Base-by-base conservation (phyloP, 2,888 invertebrate genomes). In the Sphaerophoria rueppellii region DNA sequence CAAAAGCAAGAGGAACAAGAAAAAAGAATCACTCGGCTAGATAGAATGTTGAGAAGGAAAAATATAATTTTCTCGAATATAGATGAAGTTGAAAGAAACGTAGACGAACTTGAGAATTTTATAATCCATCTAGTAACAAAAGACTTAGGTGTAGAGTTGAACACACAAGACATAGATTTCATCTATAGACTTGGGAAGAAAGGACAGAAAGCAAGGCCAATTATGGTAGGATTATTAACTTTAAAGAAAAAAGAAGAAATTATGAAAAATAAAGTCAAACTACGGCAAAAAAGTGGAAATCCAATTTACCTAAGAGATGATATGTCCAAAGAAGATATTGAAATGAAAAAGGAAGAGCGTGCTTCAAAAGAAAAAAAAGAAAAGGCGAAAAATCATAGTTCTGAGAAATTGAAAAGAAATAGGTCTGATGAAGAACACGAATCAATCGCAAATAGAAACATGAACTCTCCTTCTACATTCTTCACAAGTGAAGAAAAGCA, bases 21-120 rank as follows among this genome's bases (percentile, higher is more conserved):
- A 9, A 32, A 54, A 54, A 11, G 4, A 32, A 54, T 54, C 32
- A 32, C 12, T 5, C 24, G 52, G 3, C 52, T 32, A 12, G 52
- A 32, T 5, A 54, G 52, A 54, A 54, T 54, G 24, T 5, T 54
- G 4, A 9, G 52, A 12, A 11, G 52, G 32, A 54, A 54, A 54
- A 54, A 54, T 54, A 32, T 54, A 54, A 54, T 54, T 32, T 54
- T 54, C 11, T 54, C 52, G 1, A 54, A 32, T 54, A 54, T 54
- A 54, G 52, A 54, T 0, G 52, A 54, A 32, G 32, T 5, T 4
- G 52, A 54, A 24, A 2, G 32, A 54, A 54, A 32, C 12, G 12
- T 54, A 11, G 52, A 24, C 1, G 11, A 54, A 12, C 52, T 54
- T 11, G 52, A 54, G 12, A 54, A 32, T 0, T 54, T 54, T 32